Evolutionary conservation across 2,888 invertebrate genomes (phyloP).

Genomic region (Dynastes grantii): DNA sequence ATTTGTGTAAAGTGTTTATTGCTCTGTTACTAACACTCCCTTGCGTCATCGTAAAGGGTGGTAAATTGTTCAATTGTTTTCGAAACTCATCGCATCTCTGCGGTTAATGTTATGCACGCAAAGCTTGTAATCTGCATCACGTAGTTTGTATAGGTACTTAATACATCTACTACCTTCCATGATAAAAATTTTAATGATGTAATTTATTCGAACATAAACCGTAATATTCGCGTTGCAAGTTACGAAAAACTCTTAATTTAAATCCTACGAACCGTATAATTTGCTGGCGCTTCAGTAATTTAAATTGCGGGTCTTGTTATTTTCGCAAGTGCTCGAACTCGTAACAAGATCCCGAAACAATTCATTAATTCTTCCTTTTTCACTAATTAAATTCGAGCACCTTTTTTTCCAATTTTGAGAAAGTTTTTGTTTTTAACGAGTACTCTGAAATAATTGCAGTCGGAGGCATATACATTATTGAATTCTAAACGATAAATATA

Average conservation of each 20-base stretch:
- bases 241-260: constrained; percentile 37
- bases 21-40: no score
- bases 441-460: not conserved
- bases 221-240: constrained; percentile 15
- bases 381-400: constrained; percentile 30
- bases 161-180: not conserved
- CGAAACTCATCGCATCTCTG: no score
- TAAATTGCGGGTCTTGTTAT: constrained; percentile 35
- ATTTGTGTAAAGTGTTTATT: no score
- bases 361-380: constrained; percentile 35
- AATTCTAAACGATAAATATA: no score
- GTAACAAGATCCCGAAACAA: constrained; percentile 41
- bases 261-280: constrained; percentile 25
- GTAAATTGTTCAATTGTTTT: no score
- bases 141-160: no score
- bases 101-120: no score
- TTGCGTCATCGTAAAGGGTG: no score
- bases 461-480: not conserved
- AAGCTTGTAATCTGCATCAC: no score
- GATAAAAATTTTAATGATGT: constrained; percentile 23
- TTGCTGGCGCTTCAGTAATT: constrained; percentile 40
- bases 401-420: constrained; percentile 16
- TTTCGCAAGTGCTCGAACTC: constrained; percentile 27
- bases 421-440: constrained; percentile 37
- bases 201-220: constrained; percentile 18